Evolutionary conservation across 2,113 vertebrate species (phyloP), one percentile per base, ranked within the genome.

Genomic region (Oxyruncus cristatus): DNA sequence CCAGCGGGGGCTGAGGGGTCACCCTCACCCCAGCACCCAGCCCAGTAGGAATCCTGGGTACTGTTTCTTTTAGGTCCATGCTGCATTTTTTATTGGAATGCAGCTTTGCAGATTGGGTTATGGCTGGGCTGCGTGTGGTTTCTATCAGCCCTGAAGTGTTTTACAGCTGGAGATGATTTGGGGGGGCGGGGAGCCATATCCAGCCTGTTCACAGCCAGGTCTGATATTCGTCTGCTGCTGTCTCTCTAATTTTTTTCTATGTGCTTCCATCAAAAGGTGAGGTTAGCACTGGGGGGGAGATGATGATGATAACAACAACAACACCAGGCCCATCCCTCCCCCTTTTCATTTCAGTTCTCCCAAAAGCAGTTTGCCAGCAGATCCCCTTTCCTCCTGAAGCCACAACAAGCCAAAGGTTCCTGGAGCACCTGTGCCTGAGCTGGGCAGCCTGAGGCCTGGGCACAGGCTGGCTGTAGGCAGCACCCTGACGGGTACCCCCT

Each of bases 121-220:
- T 86, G 93, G 79, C 94, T 55, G 68, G 65, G 85, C 63, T 85
- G 94, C 9, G 85, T 93, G 91, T 91, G 93, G 95, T 96, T 94
- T 95, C 86, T 62, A 88, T 95, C 92, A 92, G 88, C 79, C 84
- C 79, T 94, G 91, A 90, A 88, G 94, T 93, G 92, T 92, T 96
- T 96, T 95, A 94, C 91, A 90, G 95, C 81, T 88, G 94, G 85
- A 92, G 92, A 79, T 77, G 92, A 94, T 88, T 83, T 89, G 46
- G 81, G 90, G 52, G 23, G 72, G 78, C 75, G 85, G 76, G 42
- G 42, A 15, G 15, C 42, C 68, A 71, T 74, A 87, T 70, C 80
- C 17, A 87, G 93, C 85, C 89, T 84, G 74, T 85, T 92, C 77
- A 19, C 83, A 95, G 94, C 62, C 91, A 75, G 90, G 80, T 62